Base-by-base conservation (phyloP, 2,797 vertebrate species). In the Falco naumanni region DNA sequence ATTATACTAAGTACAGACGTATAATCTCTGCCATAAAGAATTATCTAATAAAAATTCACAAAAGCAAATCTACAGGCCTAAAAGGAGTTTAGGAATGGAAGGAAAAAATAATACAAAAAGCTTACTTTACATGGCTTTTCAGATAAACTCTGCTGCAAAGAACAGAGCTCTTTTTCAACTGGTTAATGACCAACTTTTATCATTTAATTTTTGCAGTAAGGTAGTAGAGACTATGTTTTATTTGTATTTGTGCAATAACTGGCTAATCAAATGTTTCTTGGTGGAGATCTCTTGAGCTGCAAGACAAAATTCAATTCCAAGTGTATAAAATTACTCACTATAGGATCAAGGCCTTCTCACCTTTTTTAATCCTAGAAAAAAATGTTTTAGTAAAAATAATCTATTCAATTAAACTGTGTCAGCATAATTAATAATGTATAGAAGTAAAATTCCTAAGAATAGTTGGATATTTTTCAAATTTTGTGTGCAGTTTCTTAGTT, bases 211-310 rank as follows among this genome's bases (percentile, higher is more conserved):
- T 53, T 65, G 45, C 53, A 50, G 25, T 68, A 74, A 81, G 19
- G 54, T 21, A 51, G 20, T 3, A 81, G 41, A 84, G 28, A 69
- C 17, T 33, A 57, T 25, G 3, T 74, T 92, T 94, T 80, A 45
- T 41, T 92, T 54, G 8, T 72, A 25, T 82, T 87, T 82, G 59
- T 82, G 70, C 66, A 94, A 69, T 84, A 94, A 79, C 57, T 57
- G 66, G 61, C 37, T 94, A 92, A 89, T 89, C 70, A 92, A 87
- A 71, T 34, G n/a, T 68, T 93, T 96, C 65, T 57, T 89, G 65
- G 75, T 3, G 16, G 57, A 70, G 15, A 77, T 60, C 10, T 77
- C 72, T 87, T 4, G 6, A 82, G 31, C 50, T 68, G 57, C 77
- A 95, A 84, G 57, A 84, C 11, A 57, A 90, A 94, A 94, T 78